Percentiles rank a stretch among this genome's conserved stretches.
phyloP scores from a whole-genome alignment of 2,888 invertebrate genomes.

The Temnothorax rugatulus region DNA sequence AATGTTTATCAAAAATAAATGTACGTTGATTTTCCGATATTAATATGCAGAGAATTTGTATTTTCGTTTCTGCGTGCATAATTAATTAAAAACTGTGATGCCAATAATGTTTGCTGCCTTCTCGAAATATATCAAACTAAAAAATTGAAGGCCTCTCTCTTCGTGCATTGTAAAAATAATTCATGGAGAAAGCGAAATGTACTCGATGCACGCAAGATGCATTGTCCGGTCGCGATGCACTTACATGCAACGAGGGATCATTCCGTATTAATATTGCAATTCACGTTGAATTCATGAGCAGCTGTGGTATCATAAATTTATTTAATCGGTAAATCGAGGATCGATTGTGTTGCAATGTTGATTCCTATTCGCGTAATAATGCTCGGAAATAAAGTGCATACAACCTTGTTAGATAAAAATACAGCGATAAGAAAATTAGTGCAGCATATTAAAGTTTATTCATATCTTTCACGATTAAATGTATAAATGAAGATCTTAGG shows the following conservation, averaged over 20 bases:
- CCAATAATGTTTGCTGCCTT: not conserved
- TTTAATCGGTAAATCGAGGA: not conserved
- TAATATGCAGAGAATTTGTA: not conserved
- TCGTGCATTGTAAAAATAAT: conserved; percentile 18
- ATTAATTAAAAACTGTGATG: not conserved
- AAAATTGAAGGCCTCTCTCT: not conserved
- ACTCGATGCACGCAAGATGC: conserved; percentile 11
- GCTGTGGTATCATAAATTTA: conserved; percentile 5
- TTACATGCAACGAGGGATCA: conserved; percentile 1
- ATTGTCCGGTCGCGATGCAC: not conserved
- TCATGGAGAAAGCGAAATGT: conserved; percentile 7
- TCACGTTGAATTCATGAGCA: not conserved
- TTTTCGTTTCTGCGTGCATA: not conserved
- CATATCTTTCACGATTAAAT: not conserved
- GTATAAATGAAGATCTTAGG: not conserved
- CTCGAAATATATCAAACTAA: not conserved
- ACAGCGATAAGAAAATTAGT: not conserved
- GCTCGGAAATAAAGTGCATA: not conserved
- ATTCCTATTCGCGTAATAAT: not conserved
- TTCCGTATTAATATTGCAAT: conserved; percentile 16
- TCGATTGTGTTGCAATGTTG: not conserved
- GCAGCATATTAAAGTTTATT: not conserved
- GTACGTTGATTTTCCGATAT: not conserved
- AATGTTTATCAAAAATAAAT: not conserved
- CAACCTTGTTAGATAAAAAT: not conserved